Evolutionary conservation across 2,888 invertebrate species (phyloP).

Genomic region (Acrocera orbiculus): DNA sequence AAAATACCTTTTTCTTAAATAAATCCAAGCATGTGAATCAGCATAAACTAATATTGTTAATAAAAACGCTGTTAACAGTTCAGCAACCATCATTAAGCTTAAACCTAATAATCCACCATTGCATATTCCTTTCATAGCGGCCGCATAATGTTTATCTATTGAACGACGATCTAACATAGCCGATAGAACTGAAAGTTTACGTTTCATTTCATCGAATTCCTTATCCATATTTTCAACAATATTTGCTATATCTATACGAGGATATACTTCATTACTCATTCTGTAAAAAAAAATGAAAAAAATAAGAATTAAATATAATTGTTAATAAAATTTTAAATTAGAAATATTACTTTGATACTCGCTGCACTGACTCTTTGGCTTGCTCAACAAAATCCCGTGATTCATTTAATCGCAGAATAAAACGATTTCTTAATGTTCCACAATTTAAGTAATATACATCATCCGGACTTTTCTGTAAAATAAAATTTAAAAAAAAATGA

Average conservation of each 20-base stretch:
- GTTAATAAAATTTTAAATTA: constrained; percentile 2
- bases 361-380: constrained; percentile 27
- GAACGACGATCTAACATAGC: constrained; percentile 65
- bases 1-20: constrained; percentile 68
- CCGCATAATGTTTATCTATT: constrained; percentile 65
- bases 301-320: background rate
- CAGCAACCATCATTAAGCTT: constrained; percentile 74
- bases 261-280: constrained; percentile 30
- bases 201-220: constrained; percentile 28
- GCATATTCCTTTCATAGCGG: constrained; percentile 63
- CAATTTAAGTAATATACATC: constrained; percentile 29
- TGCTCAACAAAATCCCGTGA: constrained; percentile 30
- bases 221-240: constrained; percentile 26
- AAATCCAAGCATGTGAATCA: constrained; percentile 93
- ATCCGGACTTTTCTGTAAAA: constrained; percentile 26
- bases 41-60: constrained; percentile 85
- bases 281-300: constrained; percentile 14
- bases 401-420: constrained; percentile 30
- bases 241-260: constrained; percentile 26
- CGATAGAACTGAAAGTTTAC: constrained; percentile 31
- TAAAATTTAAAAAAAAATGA: constrained; percentile 2
- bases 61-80: constrained; percentile 68
- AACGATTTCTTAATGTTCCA: constrained; percentile 29
- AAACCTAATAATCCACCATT: constrained; percentile 66
- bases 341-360: constrained; percentile 23